phyloP scores from a whole-genome alignment of 2,888 invertebrate species.

The Ichneumoninae sp. region DNA sequence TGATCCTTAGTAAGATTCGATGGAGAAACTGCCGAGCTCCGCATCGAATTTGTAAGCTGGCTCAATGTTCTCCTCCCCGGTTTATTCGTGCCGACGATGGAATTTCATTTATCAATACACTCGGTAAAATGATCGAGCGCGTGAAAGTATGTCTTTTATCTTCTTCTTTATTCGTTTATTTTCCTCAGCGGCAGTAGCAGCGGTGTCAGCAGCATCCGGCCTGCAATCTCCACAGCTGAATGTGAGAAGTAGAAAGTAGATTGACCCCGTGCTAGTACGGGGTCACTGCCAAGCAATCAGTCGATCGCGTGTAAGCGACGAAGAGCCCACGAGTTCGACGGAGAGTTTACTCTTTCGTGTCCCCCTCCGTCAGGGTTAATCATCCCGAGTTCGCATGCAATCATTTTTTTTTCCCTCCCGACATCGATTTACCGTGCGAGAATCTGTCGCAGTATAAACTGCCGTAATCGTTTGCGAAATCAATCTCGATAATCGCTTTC shows the following conservation, averaged over 20 bases:
- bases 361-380: constrained; percentile 39
- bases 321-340: constrained; percentile 21
- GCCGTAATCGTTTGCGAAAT: constrained; percentile 13
- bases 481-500: constrained; percentile 26
- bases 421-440: background rate
- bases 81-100: constrained; percentile 43
- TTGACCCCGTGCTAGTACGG: constrained; percentile 73
- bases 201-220: constrained; percentile 49
- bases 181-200: constrained; percentile 8
- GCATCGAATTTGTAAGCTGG: constrained; percentile 56
- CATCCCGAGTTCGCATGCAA: constrained; percentile 35
- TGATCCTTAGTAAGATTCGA: constrained; percentile 13
- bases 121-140: constrained; percentile 60
- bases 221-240: constrained; percentile 68
- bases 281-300: constrained; percentile 74
- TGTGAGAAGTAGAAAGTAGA: constrained; percentile 81
- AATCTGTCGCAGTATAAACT: background rate
- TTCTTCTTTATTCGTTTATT: constrained; percentile 15
- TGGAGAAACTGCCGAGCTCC: constrained; percentile 60
- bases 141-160: constrained; percentile 65
- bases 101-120: constrained; percentile 56
- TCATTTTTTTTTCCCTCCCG: constrained; percentile 2
- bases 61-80: constrained; percentile 45
- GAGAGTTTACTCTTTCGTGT: constrained; percentile 11
- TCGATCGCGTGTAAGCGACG: constrained; percentile 57